phyloP scores from a whole-genome alignment of 2,113 vertebrate genomes.

The Plecotus auritus region DNA sequence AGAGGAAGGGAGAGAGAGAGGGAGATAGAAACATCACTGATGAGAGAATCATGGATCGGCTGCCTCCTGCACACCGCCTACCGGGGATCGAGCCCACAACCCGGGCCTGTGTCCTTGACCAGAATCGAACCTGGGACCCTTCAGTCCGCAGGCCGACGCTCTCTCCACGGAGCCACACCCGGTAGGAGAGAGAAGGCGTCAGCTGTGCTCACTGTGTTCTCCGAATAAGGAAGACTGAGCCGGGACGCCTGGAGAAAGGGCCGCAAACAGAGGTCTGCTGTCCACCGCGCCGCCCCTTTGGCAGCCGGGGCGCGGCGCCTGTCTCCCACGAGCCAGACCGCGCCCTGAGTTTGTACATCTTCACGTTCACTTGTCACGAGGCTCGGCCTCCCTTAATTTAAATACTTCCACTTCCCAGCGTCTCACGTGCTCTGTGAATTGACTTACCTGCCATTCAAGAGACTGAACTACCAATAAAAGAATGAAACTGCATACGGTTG shows the following conservation, averaged over 20 bases:
- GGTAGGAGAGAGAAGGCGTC: neutral
- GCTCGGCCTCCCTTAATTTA: constrained; percentile 24
- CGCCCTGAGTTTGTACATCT: neutral
- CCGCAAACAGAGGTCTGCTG: neutral
- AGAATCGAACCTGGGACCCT: no score
- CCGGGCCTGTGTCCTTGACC: no score
- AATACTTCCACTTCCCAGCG: neutral
- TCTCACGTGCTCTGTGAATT: neutral
- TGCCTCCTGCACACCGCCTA: no score
- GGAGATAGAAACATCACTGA: no score
- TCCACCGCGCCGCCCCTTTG: neutral
- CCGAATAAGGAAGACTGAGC: neutral
- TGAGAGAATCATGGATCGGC: no score
- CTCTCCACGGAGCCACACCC: no score
- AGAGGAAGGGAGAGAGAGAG: no score
- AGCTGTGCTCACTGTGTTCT: neutral
- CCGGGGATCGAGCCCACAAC: no score
- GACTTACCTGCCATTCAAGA: constrained; percentile 2
- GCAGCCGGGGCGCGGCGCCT: neutral
- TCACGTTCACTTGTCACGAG: neutral
- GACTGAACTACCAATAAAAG: constrained; percentile 37
- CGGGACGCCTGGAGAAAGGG: neutral
- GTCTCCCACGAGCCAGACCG: neutral
- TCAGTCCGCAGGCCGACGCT: no score
- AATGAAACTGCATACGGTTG: neutral